phyloP scores from a whole-genome alignment of 2,797 vertebrate genomes.

The Danio albolineatus region DNA sequence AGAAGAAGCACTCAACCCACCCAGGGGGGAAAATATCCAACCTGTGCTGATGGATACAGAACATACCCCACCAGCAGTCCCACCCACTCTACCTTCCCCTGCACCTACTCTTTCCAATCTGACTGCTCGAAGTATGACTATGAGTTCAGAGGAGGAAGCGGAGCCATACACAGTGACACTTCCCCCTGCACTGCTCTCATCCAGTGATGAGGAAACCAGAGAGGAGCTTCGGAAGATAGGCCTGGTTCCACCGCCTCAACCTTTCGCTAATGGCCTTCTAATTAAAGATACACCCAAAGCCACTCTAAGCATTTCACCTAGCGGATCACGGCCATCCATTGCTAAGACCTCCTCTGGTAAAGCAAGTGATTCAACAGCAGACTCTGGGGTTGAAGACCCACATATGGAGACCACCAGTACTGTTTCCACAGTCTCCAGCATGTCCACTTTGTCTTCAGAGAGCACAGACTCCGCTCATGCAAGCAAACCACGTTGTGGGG shows the following conservation, averaged over 20 bases:
- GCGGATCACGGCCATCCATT: slow-evolving; percentile 72
- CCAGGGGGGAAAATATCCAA: slow-evolving; percentile 56
- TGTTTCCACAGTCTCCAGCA: slow-evolving; percentile 94
- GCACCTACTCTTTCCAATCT: slow-evolving; percentile 71
- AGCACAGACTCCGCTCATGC: slow-evolving; percentile 87
- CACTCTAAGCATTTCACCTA: slow-evolving; percentile 72
- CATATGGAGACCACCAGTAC: slow-evolving; percentile 92
- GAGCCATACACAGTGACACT: slow-evolving; percentile 93
- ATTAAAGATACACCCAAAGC: slow-evolving; percentile 79
- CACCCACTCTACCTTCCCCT: slow-evolving; percentile 73
- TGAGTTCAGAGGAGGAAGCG: slow-evolving; percentile 95
- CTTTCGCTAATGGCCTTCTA: slow-evolving; percentile 87
- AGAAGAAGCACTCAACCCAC: slow-evolving; percentile 66
- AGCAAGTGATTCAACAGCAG: slow-evolving; percentile 87
- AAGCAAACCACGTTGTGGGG: slow-evolving; percentile 67
- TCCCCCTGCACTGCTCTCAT: slow-evolving; percentile 92
- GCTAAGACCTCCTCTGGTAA: slow-evolving; percentile 74
- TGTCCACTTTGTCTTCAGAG: slow-evolving; percentile 93
- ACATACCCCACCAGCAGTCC: slow-evolving; percentile 60
- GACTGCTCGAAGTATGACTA: slow-evolving; percentile 83
- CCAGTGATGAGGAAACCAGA: slow-evolving; percentile 95
- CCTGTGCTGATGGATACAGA: slow-evolving; percentile 57
- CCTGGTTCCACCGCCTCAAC: slow-evolving; percentile 91
- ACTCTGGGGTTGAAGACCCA: slow-evolving; percentile 91
- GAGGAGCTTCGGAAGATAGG: slow-evolving; percentile 96